Evolutionary conservation across 2,113 vertebrate species (phyloP).

Genomic region (Xenopus laevis): DNA sequence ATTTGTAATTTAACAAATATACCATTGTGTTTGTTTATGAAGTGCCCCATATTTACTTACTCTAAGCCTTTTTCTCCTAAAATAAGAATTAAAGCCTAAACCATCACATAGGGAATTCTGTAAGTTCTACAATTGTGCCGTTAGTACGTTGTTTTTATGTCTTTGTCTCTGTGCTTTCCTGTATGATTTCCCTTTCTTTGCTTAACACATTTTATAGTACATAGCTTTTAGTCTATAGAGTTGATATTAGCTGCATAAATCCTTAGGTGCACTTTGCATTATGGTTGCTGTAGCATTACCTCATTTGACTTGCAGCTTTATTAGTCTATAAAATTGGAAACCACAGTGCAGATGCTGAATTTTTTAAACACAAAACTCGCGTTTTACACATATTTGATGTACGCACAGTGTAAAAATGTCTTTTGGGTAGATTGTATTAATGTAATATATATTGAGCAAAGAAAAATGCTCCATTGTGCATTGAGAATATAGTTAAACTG

Average conservation of each 20-base stretch:
- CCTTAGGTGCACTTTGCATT: slow-evolving; percentile 23
- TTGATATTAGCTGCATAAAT: slow-evolving; percentile 36
- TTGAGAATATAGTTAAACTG: background rate
- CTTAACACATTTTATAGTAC: slow-evolving; percentile 17
- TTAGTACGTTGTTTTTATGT: background rate
- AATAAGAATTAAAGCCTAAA: no score
- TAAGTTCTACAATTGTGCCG: no score
- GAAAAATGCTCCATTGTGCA: slow-evolving; percentile 1
- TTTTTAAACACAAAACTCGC: slow-evolving; percentile 19
- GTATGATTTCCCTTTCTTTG: slow-evolving; percentile 1
- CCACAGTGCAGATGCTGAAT: slow-evolving; percentile 18
- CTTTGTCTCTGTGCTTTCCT: background rate
- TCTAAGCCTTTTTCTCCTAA: no score
- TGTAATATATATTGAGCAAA: slow-evolving; percentile 3
- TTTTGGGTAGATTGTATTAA: slow-evolving; percentile 17
- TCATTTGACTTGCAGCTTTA: slow-evolving; percentile 41
- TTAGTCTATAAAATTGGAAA: slow-evolving; percentile 27
- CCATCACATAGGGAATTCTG: no score
- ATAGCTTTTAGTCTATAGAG: slow-evolving; percentile 29
- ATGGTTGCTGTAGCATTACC: slow-evolving; percentile 28
- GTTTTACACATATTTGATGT: background rate
- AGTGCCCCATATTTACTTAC: no score
- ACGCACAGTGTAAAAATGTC: slow-evolving; percentile 3
- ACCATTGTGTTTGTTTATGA: no score
- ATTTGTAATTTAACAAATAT: no score